Base-by-base conservation (phyloP, 1,140 invertebrate species). In the Parasteatoda tepidariorum region DNA sequence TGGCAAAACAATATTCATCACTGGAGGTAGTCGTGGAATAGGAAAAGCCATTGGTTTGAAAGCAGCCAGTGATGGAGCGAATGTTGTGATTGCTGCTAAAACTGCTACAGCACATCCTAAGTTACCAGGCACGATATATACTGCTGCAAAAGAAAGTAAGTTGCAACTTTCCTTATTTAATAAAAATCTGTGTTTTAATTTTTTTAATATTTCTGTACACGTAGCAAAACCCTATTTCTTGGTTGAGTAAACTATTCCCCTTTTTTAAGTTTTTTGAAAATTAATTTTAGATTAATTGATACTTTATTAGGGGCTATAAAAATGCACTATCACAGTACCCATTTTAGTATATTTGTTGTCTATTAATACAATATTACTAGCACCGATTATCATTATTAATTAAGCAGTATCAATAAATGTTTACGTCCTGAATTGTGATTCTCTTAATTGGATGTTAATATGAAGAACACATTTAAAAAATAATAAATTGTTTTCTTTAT, bases 81-180 rank as follows among this genome's bases (percentile, higher is more conserved):
- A 98, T 90, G 92, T 99, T 87, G 93, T 98, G 9, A 93, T 99
- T 86, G 97, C 96, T 75, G 97, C 97, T 0, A 99, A 99, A 92
- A 99, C 97, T n/a, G 95, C 94, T 0, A 93, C 96, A 86, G 93
- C 96, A 1, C 97, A 99, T 93, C 96, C 97, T 7, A 99, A 98
- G 90, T 89, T 99, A 64, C 95, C 96, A n/a, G 98, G 98, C 83
- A 99, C 98, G 22, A 99, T 99, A 89, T 99, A 96, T 89, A 93
- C 96, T 4, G 96, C 98, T 67, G 97, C 97, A 9, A 93, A 97
- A 92, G 98, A 99, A 92, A 94, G 81, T 73, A 74, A 15, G 22
- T 73, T 34, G 54, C 6, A 30, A 18, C 26, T 75, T n/a, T 54
- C 83, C 31, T 67, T 66, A 26, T 6, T 30, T 26, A 66, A 30